Base-by-base conservation (phyloP, 2,888 invertebrate genomes). In the Synanthedon tipuliformis region DNA sequence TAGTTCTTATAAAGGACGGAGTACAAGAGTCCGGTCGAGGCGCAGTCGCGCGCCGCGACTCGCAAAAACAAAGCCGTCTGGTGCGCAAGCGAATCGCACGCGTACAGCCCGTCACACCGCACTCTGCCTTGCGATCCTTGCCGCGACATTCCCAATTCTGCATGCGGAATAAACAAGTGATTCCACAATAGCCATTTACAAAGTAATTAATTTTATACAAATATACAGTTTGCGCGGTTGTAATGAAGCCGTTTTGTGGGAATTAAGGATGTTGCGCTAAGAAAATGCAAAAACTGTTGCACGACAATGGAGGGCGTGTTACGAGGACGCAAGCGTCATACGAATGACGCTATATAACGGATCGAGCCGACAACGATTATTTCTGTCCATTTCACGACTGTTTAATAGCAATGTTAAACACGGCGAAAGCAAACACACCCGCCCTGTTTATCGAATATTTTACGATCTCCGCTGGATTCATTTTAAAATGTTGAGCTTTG, bases 391-490 rank as follows among this genome's bases (percentile, higher is more conserved):
- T 85, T 84, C 86, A 85, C 72, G 84, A 83, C 86, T 86, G 86
- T 85, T 86, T 86, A 84, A 86, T 86, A 84, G 86, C 86, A 86
- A 85, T 84, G 86, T 84, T 83, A 81, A 83, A 83, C 77, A 81
- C 81, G 72, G 77, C 80, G 78, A 85, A 85, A 84, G 83, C 85
- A 86, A 85, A 86, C 84, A 86, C 67, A 81, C 75, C 74, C 71
- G 81, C 81, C 80, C 78, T 86, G 86, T 86, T 87, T 85, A 86
- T 83, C 77, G 77, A 85, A 85, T 86, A 87, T 87, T 86, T 86
- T 85, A 87, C 87, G 84, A 85, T 81, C 71, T 80, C 74, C 68
- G 74, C 71, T 71, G 74, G 75, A 81, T 82, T 82, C 77, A 85
- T 86, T 86, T 83, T 81, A 82, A 86, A 87, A 85, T 79, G 72